Evolutionary conservation across 2,888 invertebrate genomes (phyloP), one percentile per base, ranked within the genome.

Genomic region (Amiota mariae): DNA sequence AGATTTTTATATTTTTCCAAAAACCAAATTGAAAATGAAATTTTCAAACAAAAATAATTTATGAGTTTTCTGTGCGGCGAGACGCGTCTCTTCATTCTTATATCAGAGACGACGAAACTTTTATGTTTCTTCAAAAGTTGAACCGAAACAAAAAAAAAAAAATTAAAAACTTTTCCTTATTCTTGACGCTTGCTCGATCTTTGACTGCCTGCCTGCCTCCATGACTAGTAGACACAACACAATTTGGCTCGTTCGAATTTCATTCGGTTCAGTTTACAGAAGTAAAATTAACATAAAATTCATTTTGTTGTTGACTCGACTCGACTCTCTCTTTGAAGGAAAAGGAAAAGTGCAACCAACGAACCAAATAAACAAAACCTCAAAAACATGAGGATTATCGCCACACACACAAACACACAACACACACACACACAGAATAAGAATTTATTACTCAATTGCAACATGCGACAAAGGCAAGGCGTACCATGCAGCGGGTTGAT

Each of bases 1-100:
- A 12, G 64, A 66, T 24, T 66, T 67, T 10, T 67, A 51, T 51
- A 11, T 11, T 9, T 15, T 36, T 36, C 12, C 63, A 59, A 13
- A 59, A 59, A 11, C n/a, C 59, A 59, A 63, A 36, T 36, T 36
- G 46, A 24, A 61, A 61, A 61, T 24, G 24, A 61, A 63, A 63
- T 48, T 48, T 18, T 15, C 77, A 80, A 78, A 79, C 80, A 76
- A 82, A 84, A 81, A 75, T 76, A 80, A 85, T 85, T 87, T 87
- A 85, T 82, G 87, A 85, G 84, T 87, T 86, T 80, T 82, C 85
- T 80, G 36, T 36, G 78, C 81, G 77, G 75, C 72, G 67, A 57
- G 57, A 57, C 74, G 73, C 72, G 71, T 72, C n/a, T n/a, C n/a
- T n/a, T n/a, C 74, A 61, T 64, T 63, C 20, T 49, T 59, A 57